Evolutionary conservation across 2,888 invertebrate species (phyloP), one percentile per base, ranked within the genome.

Genomic region (Diaperis boleti): DNA sequence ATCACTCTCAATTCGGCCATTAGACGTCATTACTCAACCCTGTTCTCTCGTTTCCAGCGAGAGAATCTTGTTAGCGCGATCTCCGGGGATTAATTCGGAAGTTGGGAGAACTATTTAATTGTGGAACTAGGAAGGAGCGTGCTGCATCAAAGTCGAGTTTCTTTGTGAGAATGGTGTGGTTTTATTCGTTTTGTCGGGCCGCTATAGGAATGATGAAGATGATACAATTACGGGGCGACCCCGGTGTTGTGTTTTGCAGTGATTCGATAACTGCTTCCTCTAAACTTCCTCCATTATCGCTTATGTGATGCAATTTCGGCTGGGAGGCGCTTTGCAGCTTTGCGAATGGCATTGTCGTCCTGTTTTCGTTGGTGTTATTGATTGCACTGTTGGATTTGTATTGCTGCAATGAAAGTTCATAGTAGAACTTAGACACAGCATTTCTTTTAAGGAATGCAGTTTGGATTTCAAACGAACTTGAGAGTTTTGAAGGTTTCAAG

Each of bases 51-150:
- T 47, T 47, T 47, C 29, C 47, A 31, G 15, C 31, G 29, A 13
- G 31, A 47, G 49, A 39, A 59, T 59, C 49, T 47, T 59, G 55
- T 54, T 64, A 54, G 47, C 42, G 49, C 52, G 15, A 52, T 26
- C 52, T 52, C 52, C 20, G 14, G 49, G 59, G 64, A 44, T 54
- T 55, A 64, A 59, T 59, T 59, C 49, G 4, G 5, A 13, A 50
- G 56, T 35, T 62, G 44, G 52, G 29, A 6, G 14, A 59, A 61
- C 65, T 65, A 42, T 33, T 45, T 54, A 65, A 62, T 62, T 59
- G 62, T 50, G 29, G 42, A 62, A 59, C 59, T 54, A 59, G 62
- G n/a, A n/a, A n/a, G n/a, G 49, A 64, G 49, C 37, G 52, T 17
- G 50, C 50, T 37, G 50, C 31, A 47, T 47, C 22, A 42, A 42